These are phyloP conservation scores for Lochmaea crataegi DNA, from an alignment of 2,888 invertebrate species.

Conservation along the genomic window DNA sequence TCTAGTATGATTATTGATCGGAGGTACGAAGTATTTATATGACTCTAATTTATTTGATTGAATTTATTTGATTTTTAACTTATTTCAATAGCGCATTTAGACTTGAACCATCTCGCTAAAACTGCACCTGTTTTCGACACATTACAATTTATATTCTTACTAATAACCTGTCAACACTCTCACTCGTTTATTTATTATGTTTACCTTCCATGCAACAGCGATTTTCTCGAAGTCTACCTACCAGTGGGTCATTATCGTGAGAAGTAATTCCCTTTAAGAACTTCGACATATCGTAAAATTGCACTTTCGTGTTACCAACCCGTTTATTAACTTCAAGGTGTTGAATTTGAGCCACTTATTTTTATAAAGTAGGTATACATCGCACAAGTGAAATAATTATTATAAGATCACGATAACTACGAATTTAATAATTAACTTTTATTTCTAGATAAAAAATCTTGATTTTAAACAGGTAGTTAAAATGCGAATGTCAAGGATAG, in stretches of 20 bases:
- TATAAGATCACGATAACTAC: slow-evolving; percentile 20
- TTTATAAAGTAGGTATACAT: slow-evolving; percentile 7
- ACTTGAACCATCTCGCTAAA: not conserved
- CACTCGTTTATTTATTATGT: slow-evolving; percentile 26
- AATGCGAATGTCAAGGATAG: not conserved
- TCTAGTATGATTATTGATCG: too few relatives aligned
- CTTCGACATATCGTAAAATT: slow-evolving; percentile 37
- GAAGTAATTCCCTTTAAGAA: slow-evolving; percentile 33
- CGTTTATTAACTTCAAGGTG: slow-evolving; percentile 31
- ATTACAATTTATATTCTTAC: slow-evolving; percentile 19
- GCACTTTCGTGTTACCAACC: slow-evolving; percentile 32
- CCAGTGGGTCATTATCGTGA: slow-evolving; percentile 40
- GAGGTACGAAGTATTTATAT: too few relatives aligned
- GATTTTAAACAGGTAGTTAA: not conserved
- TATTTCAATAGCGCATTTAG: not conserved
- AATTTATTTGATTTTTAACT: too few relatives aligned
- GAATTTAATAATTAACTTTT: slow-evolving; percentile 9
- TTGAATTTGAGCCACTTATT: slow-evolving; percentile 23
- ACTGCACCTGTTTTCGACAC: not conserved
- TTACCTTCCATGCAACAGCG: slow-evolving; percentile 18
- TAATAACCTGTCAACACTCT: slow-evolving; percentile 25
- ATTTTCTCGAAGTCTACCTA: slow-evolving; percentile 32
- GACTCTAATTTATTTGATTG: too few relatives aligned
- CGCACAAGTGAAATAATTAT: slow-evolving; percentile 23
- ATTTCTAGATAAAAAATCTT: not conserved